Evolutionary conservation across 2,888 invertebrate species (phyloP), one percentile per base, ranked within the genome.

Genomic region (Dynastes grantii): DNA sequence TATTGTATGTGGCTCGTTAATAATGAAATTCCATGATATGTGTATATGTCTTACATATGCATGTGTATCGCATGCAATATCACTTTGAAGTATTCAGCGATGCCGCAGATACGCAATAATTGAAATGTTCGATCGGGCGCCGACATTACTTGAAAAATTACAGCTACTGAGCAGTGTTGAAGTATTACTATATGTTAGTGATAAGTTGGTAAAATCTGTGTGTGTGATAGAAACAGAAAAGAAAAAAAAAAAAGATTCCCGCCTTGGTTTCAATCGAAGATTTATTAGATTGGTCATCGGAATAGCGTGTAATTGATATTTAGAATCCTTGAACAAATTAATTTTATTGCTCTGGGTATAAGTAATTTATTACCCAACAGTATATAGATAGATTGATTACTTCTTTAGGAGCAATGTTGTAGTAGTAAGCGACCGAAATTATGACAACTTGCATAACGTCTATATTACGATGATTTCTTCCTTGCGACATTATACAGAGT

Each of bases 321-420:
- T 71, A 63, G 77, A 49, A 71, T 61, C 78, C 78, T 78, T 78
- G 78, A 73, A 49, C 64, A 78, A 78, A 73, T 73, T 71, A 73
- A 51, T 63, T 78, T 78, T 78, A 78, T 78, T 78, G 71, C 78
- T 32, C 16, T 61, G 68, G 64, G 32, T 71, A 67, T 76, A 78
- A 78, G 64, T 78, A 40, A 73, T 73, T 73, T 78, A 78, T 78
- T 78, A 53, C 64, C 45, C n/a, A n/a, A 22, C 8, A 67, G 58
- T 68, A 58, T 16, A 65, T 45, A 45, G 55, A 58, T 76, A 64
- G 55, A 76, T 67, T 76, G 73, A 75, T 75, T 45, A 40, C 61
- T 75, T 61, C 29, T 63, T 75, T 75, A 75, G 37, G 32, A 75
- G 45, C 49, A 51, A 68, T 51, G 63, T 11, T 63, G 63, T 63